Evolutionary conservation across 2,888 invertebrate genomes (phyloP).

Genomic region (Aleiodes testaceus): DNA sequence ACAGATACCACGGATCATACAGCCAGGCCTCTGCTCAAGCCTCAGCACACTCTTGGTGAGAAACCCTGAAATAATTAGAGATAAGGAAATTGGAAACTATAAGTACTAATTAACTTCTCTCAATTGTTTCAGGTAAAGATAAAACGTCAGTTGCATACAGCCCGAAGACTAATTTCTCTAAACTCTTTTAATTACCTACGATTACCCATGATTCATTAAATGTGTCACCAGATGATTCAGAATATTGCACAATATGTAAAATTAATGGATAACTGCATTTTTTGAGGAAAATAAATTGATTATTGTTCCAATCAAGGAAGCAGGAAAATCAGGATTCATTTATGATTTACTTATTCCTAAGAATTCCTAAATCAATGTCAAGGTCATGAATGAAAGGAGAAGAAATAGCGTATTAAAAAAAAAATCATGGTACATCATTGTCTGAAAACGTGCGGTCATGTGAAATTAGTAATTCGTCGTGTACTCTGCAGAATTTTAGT

Average conservation of each 20-base stretch:
- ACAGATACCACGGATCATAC: conserved; percentile 49
- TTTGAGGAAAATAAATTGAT: no score
- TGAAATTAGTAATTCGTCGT: no score
- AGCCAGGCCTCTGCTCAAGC: conserved; percentile 58
- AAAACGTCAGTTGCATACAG: not conserved
- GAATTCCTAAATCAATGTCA: no score
- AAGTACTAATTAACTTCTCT: not conserved
- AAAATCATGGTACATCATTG: no score
- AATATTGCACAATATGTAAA: not conserved
- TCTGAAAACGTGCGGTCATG: no score
- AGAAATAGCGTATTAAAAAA: no score
- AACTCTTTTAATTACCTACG: not conserved
- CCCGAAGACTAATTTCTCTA: conserved; percentile 12
- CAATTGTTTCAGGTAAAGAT: conserved; percentile 7
- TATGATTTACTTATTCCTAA: no score
- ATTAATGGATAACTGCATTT: not conserved
- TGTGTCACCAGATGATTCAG: conserved; percentile 1
- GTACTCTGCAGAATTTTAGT: no score
- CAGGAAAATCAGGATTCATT: no score
- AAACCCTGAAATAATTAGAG: not conserved
- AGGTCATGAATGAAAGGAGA: no score
- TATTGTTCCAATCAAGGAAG: no score
- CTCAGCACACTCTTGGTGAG: conserved; percentile 55
- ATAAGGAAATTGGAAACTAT: not conserved
- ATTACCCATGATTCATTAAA: conserved; percentile 9